Evolutionary conservation across 2,113 vertebrate genomes (phyloP).

Genomic region (Boulengerochromis microlepis): DNA sequence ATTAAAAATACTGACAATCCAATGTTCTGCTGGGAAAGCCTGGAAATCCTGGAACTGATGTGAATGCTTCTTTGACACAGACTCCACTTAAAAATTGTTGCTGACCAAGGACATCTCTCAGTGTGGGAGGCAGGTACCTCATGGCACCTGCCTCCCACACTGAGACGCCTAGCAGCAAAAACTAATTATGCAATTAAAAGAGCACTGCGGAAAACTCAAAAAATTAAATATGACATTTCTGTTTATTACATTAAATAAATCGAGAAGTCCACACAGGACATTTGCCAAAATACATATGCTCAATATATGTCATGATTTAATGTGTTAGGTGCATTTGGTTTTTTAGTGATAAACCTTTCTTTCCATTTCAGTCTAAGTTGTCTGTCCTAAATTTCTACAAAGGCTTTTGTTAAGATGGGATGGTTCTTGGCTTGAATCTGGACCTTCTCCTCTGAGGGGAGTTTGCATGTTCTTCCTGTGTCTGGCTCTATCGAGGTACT

Average conservation of each 20-base stretch:
- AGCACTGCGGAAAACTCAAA: rapidly evolving
- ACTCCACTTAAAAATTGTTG: rapidly evolving
- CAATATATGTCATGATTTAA: not conserved
- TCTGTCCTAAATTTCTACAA: not conserved
- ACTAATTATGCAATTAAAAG: not conserved
- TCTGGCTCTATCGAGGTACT: not conserved
- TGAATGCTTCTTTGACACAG: not conserved
- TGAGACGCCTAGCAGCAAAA: not conserved
- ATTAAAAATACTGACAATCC: not conserved
- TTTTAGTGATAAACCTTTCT: not conserved
- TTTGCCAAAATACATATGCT: not conserved
- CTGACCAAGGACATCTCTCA: not conserved
- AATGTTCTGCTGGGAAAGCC: not conserved
- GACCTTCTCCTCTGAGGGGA: rapidly evolving
- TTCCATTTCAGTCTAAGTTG: not conserved
- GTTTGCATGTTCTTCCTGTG: not conserved
- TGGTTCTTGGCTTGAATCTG: not conserved
- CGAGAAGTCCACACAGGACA: rapidly evolving
- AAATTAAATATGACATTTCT: not conserved
- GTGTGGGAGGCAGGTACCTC: not conserved
- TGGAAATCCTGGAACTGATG: not conserved
- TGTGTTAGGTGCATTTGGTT: not conserved
- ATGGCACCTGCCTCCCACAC: not conserved
- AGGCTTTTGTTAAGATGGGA: not conserved
- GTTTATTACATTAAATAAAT: not conserved